phyloP scores from a whole-genome alignment of 92 coral and sea anemone species.

The Actinernus sp. region DNA sequence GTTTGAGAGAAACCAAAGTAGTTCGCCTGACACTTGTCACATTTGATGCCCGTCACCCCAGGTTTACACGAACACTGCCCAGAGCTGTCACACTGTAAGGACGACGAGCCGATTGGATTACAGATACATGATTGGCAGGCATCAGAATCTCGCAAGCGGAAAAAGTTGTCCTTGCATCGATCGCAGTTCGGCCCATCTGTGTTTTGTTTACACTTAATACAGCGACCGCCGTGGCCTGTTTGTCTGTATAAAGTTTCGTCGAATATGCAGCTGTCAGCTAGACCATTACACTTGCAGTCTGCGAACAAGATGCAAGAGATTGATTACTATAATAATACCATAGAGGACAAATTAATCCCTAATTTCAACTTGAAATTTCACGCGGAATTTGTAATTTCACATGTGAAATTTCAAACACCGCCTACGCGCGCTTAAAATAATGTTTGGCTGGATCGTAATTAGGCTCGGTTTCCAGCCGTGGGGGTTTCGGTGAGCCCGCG shows the following conservation, averaged over 20 bases:
- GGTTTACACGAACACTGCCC: constrained; percentile 95
- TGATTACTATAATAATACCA: too few species aligned
- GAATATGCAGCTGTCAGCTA: constrained; percentile 87
- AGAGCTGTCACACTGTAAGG: constrained; percentile 79
- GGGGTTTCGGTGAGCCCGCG: too few species aligned
- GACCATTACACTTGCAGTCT: constrained; percentile 88
- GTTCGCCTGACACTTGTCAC: constrained; percentile 83
- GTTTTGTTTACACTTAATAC: constrained; percentile 85
- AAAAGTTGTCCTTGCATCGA: constrained; percentile 85
- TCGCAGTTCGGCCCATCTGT: constrained; percentile 97
- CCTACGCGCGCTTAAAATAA: too few species aligned
- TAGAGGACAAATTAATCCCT: too few species aligned
- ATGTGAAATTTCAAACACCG: too few species aligned
- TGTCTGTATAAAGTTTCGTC: constrained; percentile 65
- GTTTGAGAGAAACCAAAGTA: constrained; percentile 93
- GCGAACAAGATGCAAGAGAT: too few species aligned
- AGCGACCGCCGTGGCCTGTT: constrained; percentile 82
- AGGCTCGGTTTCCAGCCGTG: too few species aligned
- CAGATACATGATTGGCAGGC: constrained; percentile 91
- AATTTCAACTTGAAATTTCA: too few species aligned
- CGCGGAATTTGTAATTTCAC: too few species aligned
- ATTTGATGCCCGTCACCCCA: constrained; percentile 95
- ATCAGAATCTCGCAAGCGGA: constrained; percentile 64
- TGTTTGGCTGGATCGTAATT: too few species aligned
- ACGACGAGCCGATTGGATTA: constrained; percentile 86